Percentiles rank a stretch among this genome's conserved stretches.
These are phyloP conservation scores for Yoshiicerus persimilis DNA, from an alignment of 1,140 invertebrate genomes.

Conservation along the genomic window DNA sequence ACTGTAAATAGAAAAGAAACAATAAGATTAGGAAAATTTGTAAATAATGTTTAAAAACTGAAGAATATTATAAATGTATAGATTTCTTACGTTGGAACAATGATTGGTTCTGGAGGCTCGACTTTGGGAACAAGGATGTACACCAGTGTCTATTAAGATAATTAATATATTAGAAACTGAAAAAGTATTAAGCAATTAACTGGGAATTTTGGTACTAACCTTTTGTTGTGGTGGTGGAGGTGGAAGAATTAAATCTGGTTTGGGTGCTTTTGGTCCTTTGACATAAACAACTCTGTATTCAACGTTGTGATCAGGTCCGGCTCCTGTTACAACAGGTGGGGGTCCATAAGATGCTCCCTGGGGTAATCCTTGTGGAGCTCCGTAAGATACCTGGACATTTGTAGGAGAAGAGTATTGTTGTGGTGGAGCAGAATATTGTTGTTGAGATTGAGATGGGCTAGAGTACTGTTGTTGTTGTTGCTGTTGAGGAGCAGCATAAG, in stretches of 20 bases:
- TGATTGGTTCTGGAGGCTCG: slow-evolving; percentile 37
- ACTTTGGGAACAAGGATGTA: slow-evolving; percentile 32
- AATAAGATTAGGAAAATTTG: neutral
- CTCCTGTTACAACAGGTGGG: slow-evolving; percentile 29
- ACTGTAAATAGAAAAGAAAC: neutral
- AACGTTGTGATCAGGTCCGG: slow-evolving; percentile 35
- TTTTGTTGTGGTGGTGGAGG: slow-evolving; percentile 38
- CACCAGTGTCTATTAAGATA: neutral
- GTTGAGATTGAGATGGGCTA: neutral
- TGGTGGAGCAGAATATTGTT: neutral
- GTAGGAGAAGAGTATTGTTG: slow-evolving; percentile 32
- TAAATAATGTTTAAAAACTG: neutral
- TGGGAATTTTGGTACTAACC: too few relatives aligned
- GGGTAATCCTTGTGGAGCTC: slow-evolving; percentile 30
- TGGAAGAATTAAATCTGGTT: slow-evolving; percentile 33
- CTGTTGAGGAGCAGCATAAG: neutral
- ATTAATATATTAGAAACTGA: neutral
- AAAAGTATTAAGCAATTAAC: too few relatives aligned
- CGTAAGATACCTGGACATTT: slow-evolving; percentile 33
- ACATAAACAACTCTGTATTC: slow-evolving; percentile 37
- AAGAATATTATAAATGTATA: neutral
- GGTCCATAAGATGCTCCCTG: slow-evolving; percentile 30
- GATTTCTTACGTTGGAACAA: slow-evolving; percentile 18
- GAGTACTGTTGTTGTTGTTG: slow-evolving; percentile 19
- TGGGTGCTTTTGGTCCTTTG: slow-evolving; percentile 12